These are phyloP conservation scores for Glossophaga mutica DNA, from an alignment of 2,797 vertebrate genomes.

Conservation along the genomic window DNA sequence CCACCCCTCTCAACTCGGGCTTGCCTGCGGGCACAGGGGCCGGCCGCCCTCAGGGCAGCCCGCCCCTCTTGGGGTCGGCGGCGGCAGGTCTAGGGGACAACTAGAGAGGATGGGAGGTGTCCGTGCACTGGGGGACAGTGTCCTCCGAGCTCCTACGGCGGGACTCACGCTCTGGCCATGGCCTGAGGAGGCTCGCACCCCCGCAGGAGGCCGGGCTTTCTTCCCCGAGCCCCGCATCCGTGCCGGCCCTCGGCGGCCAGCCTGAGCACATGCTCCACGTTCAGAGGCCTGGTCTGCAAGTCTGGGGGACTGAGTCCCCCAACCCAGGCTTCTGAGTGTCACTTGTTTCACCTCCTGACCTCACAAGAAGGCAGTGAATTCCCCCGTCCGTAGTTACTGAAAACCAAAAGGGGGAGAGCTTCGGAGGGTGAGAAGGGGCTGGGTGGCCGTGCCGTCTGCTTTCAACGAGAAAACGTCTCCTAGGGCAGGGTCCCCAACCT, in stretches of 20 bases:
- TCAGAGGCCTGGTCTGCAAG: accelerated
- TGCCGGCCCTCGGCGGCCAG: accelerated
- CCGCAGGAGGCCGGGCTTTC: accelerated
- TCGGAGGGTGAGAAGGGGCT: not conserved
- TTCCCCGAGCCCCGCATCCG: accelerated
- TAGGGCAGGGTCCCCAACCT: no score
- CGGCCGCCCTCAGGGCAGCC: accelerated
- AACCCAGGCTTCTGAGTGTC: accelerated
- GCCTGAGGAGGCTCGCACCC: not conserved
- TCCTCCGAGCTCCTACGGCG: accelerated
- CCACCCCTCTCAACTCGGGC: accelerated
- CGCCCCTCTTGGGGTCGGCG: accelerated
- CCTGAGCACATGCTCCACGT: accelerated
- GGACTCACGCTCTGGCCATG: not conserved
- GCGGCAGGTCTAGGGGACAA: not conserved
- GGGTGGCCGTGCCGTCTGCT: not conserved
- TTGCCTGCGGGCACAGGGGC: accelerated
- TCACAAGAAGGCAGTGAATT: not conserved
- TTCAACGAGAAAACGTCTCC: no score
- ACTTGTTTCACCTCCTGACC: not conserved
- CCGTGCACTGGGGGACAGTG: accelerated
- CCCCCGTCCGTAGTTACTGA: not conserved
- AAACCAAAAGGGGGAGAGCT: not conserved
- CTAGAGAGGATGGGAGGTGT: not conserved
- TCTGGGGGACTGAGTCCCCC: accelerated